phyloP scores from a whole-genome alignment of 2,113 vertebrate genomes.

The Dromiciops gliroides region DNA sequence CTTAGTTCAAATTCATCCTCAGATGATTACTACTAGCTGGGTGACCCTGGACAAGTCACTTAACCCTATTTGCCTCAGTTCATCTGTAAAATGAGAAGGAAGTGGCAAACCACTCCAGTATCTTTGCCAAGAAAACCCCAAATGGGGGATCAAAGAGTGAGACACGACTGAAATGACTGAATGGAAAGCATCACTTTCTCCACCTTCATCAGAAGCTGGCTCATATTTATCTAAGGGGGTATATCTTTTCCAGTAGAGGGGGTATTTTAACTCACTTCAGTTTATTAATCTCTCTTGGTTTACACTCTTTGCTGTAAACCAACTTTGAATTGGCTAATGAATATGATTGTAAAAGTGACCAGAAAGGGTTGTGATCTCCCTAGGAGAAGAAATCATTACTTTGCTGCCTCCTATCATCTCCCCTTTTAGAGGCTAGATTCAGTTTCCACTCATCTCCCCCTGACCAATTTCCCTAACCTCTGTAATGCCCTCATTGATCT shows the following conservation, averaged over 20 bases:
- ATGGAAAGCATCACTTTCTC: background rate
- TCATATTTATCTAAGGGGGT: background rate
- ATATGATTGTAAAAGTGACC: background rate
- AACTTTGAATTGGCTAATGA: background rate
- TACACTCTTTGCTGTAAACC: background rate
- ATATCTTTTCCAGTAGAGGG: background rate
- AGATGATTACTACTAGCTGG: conserved; percentile 6
- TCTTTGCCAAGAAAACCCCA: too few species aligned
- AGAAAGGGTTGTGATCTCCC: background rate
- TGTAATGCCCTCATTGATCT: background rate
- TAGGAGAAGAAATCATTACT: background rate
- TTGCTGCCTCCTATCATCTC: background rate
- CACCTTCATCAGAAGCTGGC: background rate
- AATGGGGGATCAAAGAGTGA: too few species aligned
- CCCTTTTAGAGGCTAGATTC: too few species aligned
- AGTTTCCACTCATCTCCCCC: background rate
- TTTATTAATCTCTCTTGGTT: background rate
- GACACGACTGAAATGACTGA: too few species aligned
- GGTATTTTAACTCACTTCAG: background rate
- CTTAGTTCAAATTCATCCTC: background rate
- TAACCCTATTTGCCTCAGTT: too few species aligned
- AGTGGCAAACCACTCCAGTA: too few species aligned
- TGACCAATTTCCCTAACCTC: background rate
- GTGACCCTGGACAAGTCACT: conserved; percentile 2
- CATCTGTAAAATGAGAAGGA: too few species aligned